Evolutionary conservation across 2,797 vertebrate genomes (phyloP).

Genomic region (Enteromius viviparus): DNA sequence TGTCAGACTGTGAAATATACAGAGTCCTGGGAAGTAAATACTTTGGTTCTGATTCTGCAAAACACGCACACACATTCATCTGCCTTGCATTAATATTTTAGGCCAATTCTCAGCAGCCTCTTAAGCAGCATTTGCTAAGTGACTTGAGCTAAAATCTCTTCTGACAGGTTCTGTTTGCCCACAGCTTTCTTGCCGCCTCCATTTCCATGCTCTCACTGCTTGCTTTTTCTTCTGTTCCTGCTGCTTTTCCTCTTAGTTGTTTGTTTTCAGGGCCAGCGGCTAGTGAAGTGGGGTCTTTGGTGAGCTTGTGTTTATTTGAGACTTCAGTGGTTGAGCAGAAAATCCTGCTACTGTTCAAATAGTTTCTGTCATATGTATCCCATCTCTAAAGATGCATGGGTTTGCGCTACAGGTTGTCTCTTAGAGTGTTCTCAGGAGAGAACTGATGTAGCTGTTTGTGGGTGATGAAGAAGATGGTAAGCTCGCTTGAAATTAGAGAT

Average conservation of each 20-base stretch:
- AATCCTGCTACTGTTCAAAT: background rate
- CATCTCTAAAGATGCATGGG: conserved; percentile 2
- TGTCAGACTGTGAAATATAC: conserved; percentile 10
- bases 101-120: conserved; percentile 28
- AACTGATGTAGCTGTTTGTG: background rate
- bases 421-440: background rate
- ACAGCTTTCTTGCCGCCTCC: conserved; percentile 4
- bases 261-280: conserved; percentile 42
- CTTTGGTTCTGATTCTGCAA: conserved; percentile 15
- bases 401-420: background rate
- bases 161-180: conserved; percentile 31
- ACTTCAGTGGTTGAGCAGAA: conserved; percentile 1
- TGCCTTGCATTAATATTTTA: conserved; percentile 48
- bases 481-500: background rate
- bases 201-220: background rate
- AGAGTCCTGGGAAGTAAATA: background rate
- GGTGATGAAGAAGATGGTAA: background rate
- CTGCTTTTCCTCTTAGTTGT: conserved; percentile 21
- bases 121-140: conserved; percentile 49
- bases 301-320: conserved; percentile 41
- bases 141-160: conserved; percentile 44
- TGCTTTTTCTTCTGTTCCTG: conserved; percentile 13
- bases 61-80: background rate
- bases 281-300: conserved; percentile 24
- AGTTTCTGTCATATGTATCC: background rate